phyloP scores from a whole-genome alignment of 2,888 invertebrate species.

The Crematogaster levior region DNA sequence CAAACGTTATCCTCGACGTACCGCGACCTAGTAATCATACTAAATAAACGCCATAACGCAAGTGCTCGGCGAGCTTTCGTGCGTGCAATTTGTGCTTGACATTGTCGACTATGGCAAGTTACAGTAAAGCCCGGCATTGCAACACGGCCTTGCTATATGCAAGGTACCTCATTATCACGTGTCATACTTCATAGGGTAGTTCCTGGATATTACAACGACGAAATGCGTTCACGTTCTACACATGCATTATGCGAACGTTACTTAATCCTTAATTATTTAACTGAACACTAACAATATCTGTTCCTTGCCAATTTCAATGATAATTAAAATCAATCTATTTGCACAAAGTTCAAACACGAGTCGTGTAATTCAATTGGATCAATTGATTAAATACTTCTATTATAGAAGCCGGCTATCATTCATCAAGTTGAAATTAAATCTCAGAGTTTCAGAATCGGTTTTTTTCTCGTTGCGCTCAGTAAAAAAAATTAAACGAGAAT shows the following conservation, averaged over 20 bases:
- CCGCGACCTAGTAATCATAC: constrained; percentile 16
- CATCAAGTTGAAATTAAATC: constrained; percentile 35
- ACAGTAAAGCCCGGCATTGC: constrained; percentile 33
- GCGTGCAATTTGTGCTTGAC: constrained; percentile 47
- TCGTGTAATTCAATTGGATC: neutral
- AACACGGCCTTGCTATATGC: constrained; percentile 27
- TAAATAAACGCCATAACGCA: constrained; percentile 34
- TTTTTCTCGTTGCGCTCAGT: neutral
- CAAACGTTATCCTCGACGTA: neutral
- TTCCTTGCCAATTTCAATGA: neutral
- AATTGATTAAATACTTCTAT: constrained; percentile 5
- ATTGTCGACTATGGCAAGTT: constrained; percentile 42
- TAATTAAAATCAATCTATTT: neutral
- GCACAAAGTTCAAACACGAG: constrained; percentile 5
- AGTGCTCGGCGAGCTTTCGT: constrained; percentile 21
- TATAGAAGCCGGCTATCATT: constrained; percentile 1
- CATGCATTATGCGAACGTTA: neutral
- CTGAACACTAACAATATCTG: neutral
- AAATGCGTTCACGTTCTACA: constrained; percentile 11
- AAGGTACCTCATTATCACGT: constrained; percentile 39
- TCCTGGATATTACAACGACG: constrained; percentile 25
- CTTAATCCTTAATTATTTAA: constrained; percentile 10
- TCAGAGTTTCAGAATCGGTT: neutral
- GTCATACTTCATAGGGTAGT: constrained; percentile 42
- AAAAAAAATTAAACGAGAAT: constrained; percentile 35